phyloP scores from a whole-genome alignment of 2,888 invertebrate species.

The Catocala nupta region DNA sequence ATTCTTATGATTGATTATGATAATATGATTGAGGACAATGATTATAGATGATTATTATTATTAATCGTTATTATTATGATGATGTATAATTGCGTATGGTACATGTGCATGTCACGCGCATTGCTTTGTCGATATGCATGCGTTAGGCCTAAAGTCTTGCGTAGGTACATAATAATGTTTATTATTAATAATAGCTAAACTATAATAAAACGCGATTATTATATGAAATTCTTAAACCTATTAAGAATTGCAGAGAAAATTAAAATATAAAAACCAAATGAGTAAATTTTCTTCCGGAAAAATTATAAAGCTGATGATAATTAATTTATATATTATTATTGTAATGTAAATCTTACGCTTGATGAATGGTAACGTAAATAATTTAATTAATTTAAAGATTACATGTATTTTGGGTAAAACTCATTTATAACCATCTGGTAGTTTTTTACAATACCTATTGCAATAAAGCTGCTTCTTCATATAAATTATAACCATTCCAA shows the following conservation, averaged over 20 bases:
- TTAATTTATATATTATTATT: too few relatives aligned
- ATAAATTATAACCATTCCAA: constrained; percentile 1
- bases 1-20: constrained; percentile 48
- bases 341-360: neutral
- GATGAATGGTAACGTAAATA: too few relatives aligned
- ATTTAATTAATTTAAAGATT: too few relatives aligned
- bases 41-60: constrained; percentile 6
- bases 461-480: too few relatives aligned
- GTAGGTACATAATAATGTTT: constrained; percentile 3
- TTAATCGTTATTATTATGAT: neutral
- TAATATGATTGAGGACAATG: constrained; percentile 7
- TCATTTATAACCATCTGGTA: too few relatives aligned
- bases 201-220: too few relatives aligned
- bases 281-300: too few relatives aligned
- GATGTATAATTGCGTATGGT: neutral
- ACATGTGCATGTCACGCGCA: neutral
- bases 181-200: too few relatives aligned
- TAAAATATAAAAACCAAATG: neutral
- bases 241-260: neutral
- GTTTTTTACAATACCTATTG: too few relatives aligned
- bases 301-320: neutral
- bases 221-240: too few relatives aligned
- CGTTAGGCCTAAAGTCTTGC: constrained; percentile 10
- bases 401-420: too few relatives aligned
- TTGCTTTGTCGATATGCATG: constrained; percentile 10